A percentile compares a stretch with the other conserved stretches of the same genome.
Conservation (phyloP, 2,113 vertebrate genomes). For the Cyanocitta stelleri region DNA sequence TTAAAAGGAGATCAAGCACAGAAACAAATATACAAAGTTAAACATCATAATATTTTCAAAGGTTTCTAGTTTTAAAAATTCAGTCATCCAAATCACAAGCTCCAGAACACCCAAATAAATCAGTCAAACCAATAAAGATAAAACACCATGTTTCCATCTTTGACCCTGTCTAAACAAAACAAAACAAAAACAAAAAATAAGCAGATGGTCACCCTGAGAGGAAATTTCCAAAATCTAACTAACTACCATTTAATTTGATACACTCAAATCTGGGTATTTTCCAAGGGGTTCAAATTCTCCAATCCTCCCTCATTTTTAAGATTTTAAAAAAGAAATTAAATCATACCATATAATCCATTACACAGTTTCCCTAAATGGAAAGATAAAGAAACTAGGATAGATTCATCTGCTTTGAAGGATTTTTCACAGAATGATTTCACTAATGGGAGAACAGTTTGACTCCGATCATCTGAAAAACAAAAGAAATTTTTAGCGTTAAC, state of each 20-base stretch:
- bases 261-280: not conserved
- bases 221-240: not conserved
- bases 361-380: slow-evolving; percentile 92
- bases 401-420: slow-evolving; percentile 87
- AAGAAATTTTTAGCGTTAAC: not conserved
- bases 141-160: not conserved
- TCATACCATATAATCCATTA: slow-evolving; percentile 87
- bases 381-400: slow-evolving; percentile 84
- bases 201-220: not conserved
- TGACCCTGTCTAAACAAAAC: not conserved
- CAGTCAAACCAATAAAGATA: not conserved
- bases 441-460: slow-evolving; percentile 83
- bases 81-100: not conserved
- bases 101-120: not conserved
- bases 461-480: slow-evolving; percentile 81
- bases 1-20: not conserved
- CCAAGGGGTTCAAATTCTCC: not conserved
- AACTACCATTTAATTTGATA: not conserved
- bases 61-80: not conserved
- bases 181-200: not conserved
- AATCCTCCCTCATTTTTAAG: not conserved
- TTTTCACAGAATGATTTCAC: slow-evolving; percentile 90
- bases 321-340: not conserved
- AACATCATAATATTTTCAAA: not conserved
- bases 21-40: not conserved